A percentile compares a stretch with the other conserved stretches of the same genome.
Evolutionary conservation across 23 tunicate genomes (phyloP).

Genomic region (Styela plicata): DNA sequence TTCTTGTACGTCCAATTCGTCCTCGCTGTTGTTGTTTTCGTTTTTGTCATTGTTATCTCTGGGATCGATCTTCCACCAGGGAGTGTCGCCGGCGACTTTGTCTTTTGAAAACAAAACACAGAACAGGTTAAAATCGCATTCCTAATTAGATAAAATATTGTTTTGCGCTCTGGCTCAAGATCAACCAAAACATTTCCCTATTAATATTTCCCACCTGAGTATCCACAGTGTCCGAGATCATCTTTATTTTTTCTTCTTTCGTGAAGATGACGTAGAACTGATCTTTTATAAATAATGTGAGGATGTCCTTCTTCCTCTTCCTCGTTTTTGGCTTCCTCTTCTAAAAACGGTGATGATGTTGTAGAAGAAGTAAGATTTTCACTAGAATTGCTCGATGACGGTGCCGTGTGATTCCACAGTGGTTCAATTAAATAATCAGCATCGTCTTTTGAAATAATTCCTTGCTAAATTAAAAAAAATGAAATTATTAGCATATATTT

Average conservation of each 20-base stretch:
- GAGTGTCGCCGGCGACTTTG: slow-evolving; percentile 52
- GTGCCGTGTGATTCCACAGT: slow-evolving; percentile 74
- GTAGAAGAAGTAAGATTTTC: slow-evolving; percentile 14
- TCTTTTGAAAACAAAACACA: no score
- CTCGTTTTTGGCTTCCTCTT: slow-evolving; percentile 27
- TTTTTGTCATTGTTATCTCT: not conserved
- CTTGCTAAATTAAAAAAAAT: slow-evolving; percentile 66
- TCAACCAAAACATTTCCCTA: no score
- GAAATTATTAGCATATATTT: not conserved
- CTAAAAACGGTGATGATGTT: slow-evolving; percentile 15
- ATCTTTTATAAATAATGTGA: slow-evolving; percentile 78
- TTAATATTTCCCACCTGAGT: slow-evolving; percentile 53
- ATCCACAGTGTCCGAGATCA: slow-evolving; percentile 60
- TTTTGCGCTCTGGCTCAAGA: no score
- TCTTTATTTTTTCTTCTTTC: slow-evolving; percentile 57
- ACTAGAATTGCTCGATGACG: not conserved
- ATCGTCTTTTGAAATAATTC: slow-evolving; percentile 68
- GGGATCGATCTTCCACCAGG: slow-evolving; percentile 79
- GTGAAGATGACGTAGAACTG: slow-evolving; percentile 39
- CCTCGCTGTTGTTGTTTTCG: not conserved
- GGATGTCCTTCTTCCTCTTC: slow-evolving; percentile 60
- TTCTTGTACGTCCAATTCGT: not conserved
- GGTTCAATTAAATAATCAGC: slow-evolving; percentile 95
- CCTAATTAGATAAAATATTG: no score
- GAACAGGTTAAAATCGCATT: no score